Evolutionary conservation across 2,113 vertebrate species (phyloP), one percentile per base, ranked within the genome.

Genomic region (Toxostoma redivivum): DNA sequence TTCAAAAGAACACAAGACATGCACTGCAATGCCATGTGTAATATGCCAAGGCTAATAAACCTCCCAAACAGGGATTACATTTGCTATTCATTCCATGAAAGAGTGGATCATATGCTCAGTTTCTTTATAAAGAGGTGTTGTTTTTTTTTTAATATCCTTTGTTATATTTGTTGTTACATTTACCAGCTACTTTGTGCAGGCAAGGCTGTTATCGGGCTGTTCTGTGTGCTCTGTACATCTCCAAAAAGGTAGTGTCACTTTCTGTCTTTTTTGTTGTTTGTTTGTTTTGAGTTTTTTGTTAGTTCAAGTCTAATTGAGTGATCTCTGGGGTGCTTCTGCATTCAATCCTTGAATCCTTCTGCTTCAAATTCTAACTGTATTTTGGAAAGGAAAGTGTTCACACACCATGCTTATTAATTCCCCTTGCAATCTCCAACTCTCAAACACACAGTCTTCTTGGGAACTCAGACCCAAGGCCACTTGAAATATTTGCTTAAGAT

Each of bases 401-500:
- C 5, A 37, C 21, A 66, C 27, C 12, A 47, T 38, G 20, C 27
- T 85, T 64, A 74, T 42, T 85, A 85, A 79, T 82, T 70, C 22
- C 12, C 15, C 20, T 87, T 82, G 12, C 53, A 42, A 69, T 13
- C 35, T 33, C 6, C 31, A 64, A 21, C 28, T 83, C 37, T 82
- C 48, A 95, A 94, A 96, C 42, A 78, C 35, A 38, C 0, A 7
- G 15, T 40, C 16, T 84, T 23, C 53, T 90, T 93, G 48, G 56
- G 81, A 94, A 47, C 81, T 96, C 86, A 92, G 70, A 96, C 76
- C 58, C 40, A 65, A 94, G 57, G 38, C 19, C n/a, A 33, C 93
- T 88, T 95, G 64, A 93, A 96, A 87, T 87, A 89, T 96, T 97
- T 97, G 51, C 21, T 90, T 78, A 89, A 94, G 94, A 76, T 81